These are phyloP conservation scores for Drosophila ercepeae DNA, from an alignment of 1,140 invertebrate genomes.

Conservation along the genomic window DNA sequence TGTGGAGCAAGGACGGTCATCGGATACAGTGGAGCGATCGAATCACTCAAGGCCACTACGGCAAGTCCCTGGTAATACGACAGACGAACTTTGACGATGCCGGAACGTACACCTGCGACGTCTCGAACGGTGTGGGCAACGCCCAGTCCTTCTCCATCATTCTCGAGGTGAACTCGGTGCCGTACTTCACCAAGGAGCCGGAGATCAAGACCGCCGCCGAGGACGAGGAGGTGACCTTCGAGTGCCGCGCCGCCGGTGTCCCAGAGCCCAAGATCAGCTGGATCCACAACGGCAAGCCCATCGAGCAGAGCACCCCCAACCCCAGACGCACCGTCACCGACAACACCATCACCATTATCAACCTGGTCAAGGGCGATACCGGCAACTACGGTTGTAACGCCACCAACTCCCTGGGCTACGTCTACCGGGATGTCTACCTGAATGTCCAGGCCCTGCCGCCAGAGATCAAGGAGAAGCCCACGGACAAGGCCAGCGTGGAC, in stretches of 20 bases:
- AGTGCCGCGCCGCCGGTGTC: slow-evolving; percentile 93
- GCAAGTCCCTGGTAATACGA: slow-evolving; percentile 95
- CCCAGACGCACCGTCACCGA: slow-evolving; percentile 87
- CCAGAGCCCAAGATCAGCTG: slow-evolving; percentile 96
- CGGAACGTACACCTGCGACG: slow-evolving; percentile 95
- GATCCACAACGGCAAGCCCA: slow-evolving; percentile 97
- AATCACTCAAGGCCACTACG: slow-evolving; percentile 94
- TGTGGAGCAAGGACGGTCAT: slow-evolving; percentile 93
- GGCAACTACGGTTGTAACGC: slow-evolving; percentile 99
- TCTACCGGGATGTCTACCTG: slow-evolving; percentile 98
- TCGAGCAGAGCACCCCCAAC: slow-evolving; percentile 91
- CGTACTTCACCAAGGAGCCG: slow-evolving; percentile 97
- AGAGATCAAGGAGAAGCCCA: slow-evolving; percentile 93
- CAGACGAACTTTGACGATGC: slow-evolving; percentile 93
- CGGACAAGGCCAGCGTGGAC: slow-evolving; percentile 91
- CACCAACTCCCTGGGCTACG: slow-evolving; percentile 98
- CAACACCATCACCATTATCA: slow-evolving; percentile 92
- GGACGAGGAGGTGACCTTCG: slow-evolving; percentile 94
- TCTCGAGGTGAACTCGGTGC: slow-evolving; percentile 92
- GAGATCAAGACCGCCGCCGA: slow-evolving; percentile 95
- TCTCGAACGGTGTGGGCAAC: slow-evolving; percentile 94
- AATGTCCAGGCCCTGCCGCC: slow-evolving; percentile 97
- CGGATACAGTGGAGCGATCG: slow-evolving; percentile 89
- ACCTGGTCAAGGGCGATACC: slow-evolving; percentile 94
- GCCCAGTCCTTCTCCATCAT: slow-evolving; percentile 93